Evolutionary conservation across 2,113 vertebrate species (phyloP).

Genomic region (Noturus placidus): DNA sequence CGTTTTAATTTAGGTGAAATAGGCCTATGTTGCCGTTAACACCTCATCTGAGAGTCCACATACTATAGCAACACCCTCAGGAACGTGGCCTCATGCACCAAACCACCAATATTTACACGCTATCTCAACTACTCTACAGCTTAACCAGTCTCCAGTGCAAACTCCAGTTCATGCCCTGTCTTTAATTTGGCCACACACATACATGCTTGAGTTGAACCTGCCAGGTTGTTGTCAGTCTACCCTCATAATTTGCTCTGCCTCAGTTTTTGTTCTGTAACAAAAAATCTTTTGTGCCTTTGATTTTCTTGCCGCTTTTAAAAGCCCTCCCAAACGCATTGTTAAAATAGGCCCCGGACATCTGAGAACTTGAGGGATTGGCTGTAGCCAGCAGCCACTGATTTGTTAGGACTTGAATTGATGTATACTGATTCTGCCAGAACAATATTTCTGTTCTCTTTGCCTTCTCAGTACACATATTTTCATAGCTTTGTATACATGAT

Average conservation of each 20-base stretch:
- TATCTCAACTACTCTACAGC: constrained; percentile 28
- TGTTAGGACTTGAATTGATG: constrained; percentile 60
- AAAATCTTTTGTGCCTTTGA: constrained; percentile 18
- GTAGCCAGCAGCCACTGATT: constrained; percentile 50
- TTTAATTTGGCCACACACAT: constrained; percentile 22
- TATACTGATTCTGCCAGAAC: constrained; percentile 9
- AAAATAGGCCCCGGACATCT: constrained; percentile 18
- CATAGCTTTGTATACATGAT: not conserved
- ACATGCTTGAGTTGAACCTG: constrained; percentile 19
- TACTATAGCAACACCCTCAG: constrained; percentile 10
- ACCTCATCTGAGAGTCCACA: constrained; percentile 27
- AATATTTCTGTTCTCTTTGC: constrained; percentile 6
- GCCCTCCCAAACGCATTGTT: constrained; percentile 23
- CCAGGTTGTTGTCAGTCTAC: constrained; percentile 31
- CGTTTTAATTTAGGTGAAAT: constrained; percentile 32
- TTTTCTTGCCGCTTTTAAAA: constrained; percentile 31
- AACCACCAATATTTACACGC: constrained; percentile 15
- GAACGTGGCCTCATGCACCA: not conserved
- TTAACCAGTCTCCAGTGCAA: constrained; percentile 13
- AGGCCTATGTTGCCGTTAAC: not conserved
- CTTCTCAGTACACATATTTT: not conserved
- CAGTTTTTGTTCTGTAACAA: constrained; percentile 36
- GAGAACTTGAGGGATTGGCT: constrained; percentile 50
- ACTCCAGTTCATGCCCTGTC: not conserved
- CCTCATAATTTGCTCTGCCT: constrained; percentile 52